Conservation (phyloP, 2,888 invertebrate genomes). For the Cylloceria caligata region DNA sequence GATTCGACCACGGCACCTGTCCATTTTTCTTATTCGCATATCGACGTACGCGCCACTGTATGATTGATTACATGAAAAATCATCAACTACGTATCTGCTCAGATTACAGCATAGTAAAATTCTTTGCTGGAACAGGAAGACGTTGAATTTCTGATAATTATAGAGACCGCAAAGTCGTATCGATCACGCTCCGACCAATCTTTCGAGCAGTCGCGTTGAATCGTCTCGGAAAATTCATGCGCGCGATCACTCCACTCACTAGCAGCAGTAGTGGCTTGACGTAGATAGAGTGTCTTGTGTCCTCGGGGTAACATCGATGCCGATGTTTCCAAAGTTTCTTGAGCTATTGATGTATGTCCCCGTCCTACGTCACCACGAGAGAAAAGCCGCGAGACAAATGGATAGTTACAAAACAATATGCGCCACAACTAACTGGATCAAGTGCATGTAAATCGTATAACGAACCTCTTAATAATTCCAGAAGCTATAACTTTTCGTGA, state of each 20-base stretch:
- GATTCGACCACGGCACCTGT: too few species aligned
- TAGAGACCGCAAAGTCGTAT: constrained; percentile 3
- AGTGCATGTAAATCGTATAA: not conserved
- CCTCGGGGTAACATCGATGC: constrained; percentile 51
- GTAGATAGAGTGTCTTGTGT: constrained; percentile 54
- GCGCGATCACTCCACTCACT: constrained; percentile 9
- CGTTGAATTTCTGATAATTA: constrained; percentile 15
- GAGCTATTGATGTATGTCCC: constrained; percentile 53
- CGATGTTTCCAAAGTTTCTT: constrained; percentile 59
- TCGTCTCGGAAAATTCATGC: constrained; percentile 50
- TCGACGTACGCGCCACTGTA: too few species aligned
- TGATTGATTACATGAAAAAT: too few species aligned
- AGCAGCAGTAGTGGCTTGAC: constrained; percentile 51
- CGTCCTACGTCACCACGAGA: not conserved
- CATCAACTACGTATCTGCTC: not conserved
- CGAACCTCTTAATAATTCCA: constrained; percentile 11
- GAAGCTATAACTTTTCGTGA: not conserved
- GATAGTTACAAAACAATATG: not conserved
- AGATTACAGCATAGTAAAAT: not conserved
- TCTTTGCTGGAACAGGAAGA: constrained; percentile 4
- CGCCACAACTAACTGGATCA: not conserved
- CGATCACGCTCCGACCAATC: constrained; percentile 44
- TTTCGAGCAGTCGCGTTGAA: constrained; percentile 48
- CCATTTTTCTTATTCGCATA: too few species aligned
- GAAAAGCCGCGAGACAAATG: constrained; percentile 11